A percentile compares a stretch with the other conserved stretches of the same genome.
Evolutionary conservation across 2,797 vertebrate species (phyloP).

Genomic region (Poliocrania exsul): DNA sequence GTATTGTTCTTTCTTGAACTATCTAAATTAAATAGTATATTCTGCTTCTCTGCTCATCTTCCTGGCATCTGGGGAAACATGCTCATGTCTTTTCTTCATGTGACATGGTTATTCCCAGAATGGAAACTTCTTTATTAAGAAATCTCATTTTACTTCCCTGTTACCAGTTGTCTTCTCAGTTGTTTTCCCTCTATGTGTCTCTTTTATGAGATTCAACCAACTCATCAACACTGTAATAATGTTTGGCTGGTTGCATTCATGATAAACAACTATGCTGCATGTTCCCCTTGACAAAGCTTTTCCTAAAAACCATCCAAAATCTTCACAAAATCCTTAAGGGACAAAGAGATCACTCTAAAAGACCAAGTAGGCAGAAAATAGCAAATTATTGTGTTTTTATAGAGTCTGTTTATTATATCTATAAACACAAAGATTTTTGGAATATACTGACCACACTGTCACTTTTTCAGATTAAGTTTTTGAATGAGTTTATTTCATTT

Average conservation of each 20-base stretch:
- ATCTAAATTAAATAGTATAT: neutral
- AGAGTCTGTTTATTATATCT: neutral
- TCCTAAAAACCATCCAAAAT: rapidly evolving
- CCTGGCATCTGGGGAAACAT: neutral
- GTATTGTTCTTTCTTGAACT: neutral
- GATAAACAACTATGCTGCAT: neutral
- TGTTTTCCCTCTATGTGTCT: neutral
- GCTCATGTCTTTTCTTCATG: neutral
- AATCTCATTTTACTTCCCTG: neutral
- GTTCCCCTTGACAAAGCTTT: neutral
- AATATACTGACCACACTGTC: neutral
- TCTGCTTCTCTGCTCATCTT: neutral
- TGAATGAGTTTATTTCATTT: neutral
- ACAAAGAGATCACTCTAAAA: neutral
- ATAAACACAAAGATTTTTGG: neutral
- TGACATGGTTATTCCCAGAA: neutral
- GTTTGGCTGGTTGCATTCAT: neutral
- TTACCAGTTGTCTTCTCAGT: neutral
- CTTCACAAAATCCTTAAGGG: neutral
- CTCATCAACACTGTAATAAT: neutral
- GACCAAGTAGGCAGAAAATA: neutral
- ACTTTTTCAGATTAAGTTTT: neutral
- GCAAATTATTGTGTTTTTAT: neutral
- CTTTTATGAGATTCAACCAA: neutral
- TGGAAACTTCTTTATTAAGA: neutral